Evolutionary conservation across 2,797 vertebrate species (phyloP).

Genomic region (Artibeus lituratus): DNA sequence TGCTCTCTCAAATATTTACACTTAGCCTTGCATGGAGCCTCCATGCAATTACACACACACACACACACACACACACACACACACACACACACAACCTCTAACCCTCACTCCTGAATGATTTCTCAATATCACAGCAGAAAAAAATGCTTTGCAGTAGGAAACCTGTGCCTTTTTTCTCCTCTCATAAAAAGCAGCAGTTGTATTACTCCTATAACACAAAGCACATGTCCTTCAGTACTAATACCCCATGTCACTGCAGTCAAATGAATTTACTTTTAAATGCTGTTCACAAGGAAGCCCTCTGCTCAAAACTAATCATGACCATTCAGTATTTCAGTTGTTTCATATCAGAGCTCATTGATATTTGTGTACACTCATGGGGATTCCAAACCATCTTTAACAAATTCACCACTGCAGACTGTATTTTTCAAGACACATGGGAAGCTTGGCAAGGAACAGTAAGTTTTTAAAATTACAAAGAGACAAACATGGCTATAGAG

Average conservation of each 20-base stretch:
- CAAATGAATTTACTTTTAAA: slow-evolving; percentile 41
- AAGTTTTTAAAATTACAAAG: neutral
- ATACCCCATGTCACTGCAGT: slow-evolving; percentile 7
- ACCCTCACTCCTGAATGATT: slow-evolving; percentile 1
- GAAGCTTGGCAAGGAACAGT: neutral
- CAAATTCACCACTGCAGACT: neutral
- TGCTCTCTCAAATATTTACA: neutral
- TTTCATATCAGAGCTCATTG: neutral
- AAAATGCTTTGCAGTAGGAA: neutral
- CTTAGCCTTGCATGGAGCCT: neutral
- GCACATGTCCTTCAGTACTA: neutral
- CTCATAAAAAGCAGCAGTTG: neutral
- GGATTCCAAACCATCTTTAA: slow-evolving; percentile 1
- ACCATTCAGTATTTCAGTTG: neutral
- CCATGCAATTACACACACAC: neutral
- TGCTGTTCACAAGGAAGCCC: neutral
- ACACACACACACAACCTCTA: too few species aligned
- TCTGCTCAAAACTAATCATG: slow-evolving; percentile 13
- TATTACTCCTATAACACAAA: slow-evolving; percentile 4
- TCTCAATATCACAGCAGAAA: neutral
- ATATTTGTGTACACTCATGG: neutral
- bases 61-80: neutral
- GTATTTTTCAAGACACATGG: neutral
- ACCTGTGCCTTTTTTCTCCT: slow-evolving; percentile 8
- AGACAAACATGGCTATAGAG: neutral